Evolutionary conservation across 2,888 invertebrate species (phyloP).

Genomic region (Volucella bombylans): DNA sequence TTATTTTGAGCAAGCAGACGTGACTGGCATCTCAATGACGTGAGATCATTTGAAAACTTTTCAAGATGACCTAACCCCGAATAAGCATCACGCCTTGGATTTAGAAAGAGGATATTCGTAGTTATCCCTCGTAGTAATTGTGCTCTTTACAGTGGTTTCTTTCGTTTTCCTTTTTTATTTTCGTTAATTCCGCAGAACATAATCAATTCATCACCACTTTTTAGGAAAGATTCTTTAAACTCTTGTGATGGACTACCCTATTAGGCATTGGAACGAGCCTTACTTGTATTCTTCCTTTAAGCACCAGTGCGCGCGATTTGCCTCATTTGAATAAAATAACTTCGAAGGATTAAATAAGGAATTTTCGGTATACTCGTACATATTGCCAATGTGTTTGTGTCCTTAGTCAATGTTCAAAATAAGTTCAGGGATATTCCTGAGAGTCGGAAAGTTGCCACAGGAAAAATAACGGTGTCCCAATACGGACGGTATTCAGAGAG

Average conservation of each 20-base stretch:
- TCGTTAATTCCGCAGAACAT: conserved; percentile 4
- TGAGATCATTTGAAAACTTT: conserved; percentile 12
- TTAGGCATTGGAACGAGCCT: not conserved
- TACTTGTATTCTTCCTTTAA: not conserved
- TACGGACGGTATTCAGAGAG: not conserved
- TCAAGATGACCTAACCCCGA: not conserved
- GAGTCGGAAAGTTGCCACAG: no score
- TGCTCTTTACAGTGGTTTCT: not conserved
- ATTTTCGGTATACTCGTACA: not conserved
- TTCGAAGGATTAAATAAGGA: conserved; percentile 7
- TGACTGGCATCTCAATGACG: conserved; percentile 30
- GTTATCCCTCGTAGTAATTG: no score
- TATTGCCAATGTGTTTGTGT: not conserved
- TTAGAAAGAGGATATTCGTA: no score
- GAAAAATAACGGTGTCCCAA: no score
- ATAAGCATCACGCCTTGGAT: not conserved
- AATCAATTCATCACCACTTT: conserved; percentile 5
- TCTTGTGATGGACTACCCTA: not conserved
- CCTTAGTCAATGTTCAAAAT: no score
- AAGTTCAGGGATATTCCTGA: no score
- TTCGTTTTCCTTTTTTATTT: not conserved
- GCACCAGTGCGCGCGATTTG: not conserved
- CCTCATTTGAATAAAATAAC: not conserved
- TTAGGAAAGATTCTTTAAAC: not conserved
- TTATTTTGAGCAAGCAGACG: conserved; percentile 28